Evolutionary conservation across 2,113 vertebrate species (phyloP).

Genomic region (Nycticebus coucang): DNA sequence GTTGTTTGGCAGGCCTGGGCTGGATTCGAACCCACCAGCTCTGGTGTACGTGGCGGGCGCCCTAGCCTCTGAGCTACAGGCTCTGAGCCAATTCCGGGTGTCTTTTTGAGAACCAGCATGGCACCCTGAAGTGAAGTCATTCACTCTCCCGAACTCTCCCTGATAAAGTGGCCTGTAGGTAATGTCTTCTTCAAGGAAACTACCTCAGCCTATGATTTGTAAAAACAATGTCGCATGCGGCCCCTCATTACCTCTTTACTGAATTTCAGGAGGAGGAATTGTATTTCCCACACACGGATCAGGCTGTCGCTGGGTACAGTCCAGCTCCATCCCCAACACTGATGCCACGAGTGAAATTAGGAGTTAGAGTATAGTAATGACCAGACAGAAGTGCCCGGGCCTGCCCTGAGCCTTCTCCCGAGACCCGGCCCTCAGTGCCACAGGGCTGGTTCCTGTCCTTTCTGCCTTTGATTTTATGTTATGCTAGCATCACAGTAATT

Average conservation of each 20-base stretch:
- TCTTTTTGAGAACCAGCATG: background rate
- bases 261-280: background rate
- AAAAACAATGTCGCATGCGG: background rate
- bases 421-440: fast-evolving
- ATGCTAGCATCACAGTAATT: background rate
- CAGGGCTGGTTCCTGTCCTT: fast-evolving
- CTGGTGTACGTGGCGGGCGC: too few species aligned
- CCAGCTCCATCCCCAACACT: fast-evolving
- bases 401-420: fast-evolving
- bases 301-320: too few species aligned
- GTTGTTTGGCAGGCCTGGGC: too few species aligned
- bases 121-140: background rate
- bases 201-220: background rate
- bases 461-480: fast-evolving
- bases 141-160: too few species aligned
- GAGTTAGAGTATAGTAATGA: background rate
- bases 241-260: background rate
- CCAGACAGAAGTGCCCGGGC: background rate
- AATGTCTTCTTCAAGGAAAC: background rate
- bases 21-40: too few species aligned
- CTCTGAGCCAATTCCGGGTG: too few species aligned
- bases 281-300: fast-evolving
- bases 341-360: fast-evolving
- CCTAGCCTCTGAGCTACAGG: too few species aligned
- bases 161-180: fast-evolving